Percentiles rank a stretch among this genome's conserved stretches.
Conservation (phyloP, 2,888 invertebrate genomes). For the Trisateles emortualis region DNA sequence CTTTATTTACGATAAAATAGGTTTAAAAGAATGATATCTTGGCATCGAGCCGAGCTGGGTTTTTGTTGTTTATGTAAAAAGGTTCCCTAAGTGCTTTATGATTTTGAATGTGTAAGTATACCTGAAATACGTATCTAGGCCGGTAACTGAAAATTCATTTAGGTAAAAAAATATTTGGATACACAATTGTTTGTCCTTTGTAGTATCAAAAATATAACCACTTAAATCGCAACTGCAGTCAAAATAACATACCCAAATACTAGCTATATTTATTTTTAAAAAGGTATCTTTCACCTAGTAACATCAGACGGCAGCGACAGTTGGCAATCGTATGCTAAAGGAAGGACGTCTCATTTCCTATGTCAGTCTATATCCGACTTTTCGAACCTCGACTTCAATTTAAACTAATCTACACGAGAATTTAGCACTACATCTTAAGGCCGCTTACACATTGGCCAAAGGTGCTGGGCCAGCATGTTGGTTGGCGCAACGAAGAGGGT, state of each 20-base stretch:
- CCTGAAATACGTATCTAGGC: slow-evolving; percentile 20
- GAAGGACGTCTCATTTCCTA: slow-evolving; percentile 51
- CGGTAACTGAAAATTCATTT: no score
- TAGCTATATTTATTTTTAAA: not conserved
- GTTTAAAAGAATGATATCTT: slow-evolving; percentile 57
- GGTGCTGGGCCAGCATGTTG: no score
- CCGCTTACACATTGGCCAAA: no score
- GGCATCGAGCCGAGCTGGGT: slow-evolving; percentile 61
- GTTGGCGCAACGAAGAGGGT: no score
- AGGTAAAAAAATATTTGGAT: not conserved
- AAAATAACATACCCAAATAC: no score
- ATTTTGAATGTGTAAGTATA: slow-evolving; percentile 40
- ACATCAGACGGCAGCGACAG: slow-evolving; percentile 36
- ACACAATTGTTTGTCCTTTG: no score
- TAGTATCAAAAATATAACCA: no score
- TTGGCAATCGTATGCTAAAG: slow-evolving; percentile 37
- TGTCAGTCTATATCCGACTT: slow-evolving; percentile 20
- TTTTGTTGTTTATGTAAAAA: slow-evolving; percentile 70
- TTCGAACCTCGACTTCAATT: slow-evolving; percentile 38
- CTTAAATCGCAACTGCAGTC: no score
- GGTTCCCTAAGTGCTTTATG: slow-evolving; percentile 51
- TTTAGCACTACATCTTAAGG: slow-evolving; percentile 12
- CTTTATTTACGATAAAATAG: slow-evolving; percentile 57
- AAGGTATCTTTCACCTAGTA: slow-evolving; percentile 13
- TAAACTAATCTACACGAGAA: slow-evolving; percentile 43